Conservation (phyloP, 2,113 vertebrate genomes). For the Oxyura jamaicensis region DNA sequence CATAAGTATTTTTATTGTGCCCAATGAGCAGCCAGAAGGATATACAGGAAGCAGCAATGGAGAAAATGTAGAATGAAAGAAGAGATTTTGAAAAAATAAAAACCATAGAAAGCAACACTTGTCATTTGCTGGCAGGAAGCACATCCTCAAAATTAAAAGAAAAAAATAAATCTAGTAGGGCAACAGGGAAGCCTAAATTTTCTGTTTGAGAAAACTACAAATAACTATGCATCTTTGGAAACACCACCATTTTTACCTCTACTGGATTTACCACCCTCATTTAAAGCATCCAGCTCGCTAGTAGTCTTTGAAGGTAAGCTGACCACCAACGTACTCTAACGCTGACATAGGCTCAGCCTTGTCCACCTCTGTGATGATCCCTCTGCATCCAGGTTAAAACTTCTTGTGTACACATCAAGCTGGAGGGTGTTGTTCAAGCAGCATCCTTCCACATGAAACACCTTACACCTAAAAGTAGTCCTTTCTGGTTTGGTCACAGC, state of each 20-base stretch:
- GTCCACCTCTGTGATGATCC: fast-evolving
- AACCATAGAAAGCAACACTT: neutral
- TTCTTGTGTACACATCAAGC: neutral
- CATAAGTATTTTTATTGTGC: neutral
- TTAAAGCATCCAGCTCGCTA: neutral
- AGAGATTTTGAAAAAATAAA: neutral
- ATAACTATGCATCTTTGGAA: neutral
- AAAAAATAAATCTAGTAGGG: neutral
- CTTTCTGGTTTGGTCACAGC: neutral
- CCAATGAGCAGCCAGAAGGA: neutral
- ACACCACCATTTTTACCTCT: neutral
- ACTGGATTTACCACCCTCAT: neutral
- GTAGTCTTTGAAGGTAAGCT: neutral
- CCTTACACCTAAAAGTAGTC: neutral
- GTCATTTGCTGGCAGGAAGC: neutral
- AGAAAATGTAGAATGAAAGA: constrained; percentile 16
- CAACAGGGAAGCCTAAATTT: neutral
- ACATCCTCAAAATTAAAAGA: constrained; percentile 1
- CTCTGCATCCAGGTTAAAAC: neutral
- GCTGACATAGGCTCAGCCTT: neutral
- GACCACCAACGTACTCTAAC: neutral
- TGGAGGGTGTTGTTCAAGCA: neutral
- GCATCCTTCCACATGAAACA: fast-evolving
- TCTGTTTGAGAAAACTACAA: neutral
- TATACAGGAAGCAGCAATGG: neutral